Base-by-base conservation (phyloP, 92 coral and sea anemone genomes). In the Epizoanthus rinbou region DNA sequence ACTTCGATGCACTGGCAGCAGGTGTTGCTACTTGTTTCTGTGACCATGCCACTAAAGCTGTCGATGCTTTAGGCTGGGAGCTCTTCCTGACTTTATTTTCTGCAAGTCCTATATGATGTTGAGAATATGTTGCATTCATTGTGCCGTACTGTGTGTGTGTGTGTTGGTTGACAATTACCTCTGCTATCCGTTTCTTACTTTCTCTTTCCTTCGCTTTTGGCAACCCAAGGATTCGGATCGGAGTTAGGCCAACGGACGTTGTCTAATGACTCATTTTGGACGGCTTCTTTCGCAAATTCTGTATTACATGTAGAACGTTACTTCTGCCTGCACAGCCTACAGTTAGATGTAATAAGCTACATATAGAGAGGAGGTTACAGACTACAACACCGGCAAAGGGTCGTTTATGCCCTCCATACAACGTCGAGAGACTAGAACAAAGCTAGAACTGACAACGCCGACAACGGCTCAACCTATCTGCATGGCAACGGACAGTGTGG, bases 41-140 rank as follows among this genome's bases (percentile, higher is more conserved):
- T 41, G 98, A 93, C 98, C 98, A 93, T 62, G 86, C 88, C 19
- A 93, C 92, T 57, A 93, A 86, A 81, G 91, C 98, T 64, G 91
- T 19, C 14, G 91, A 87, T 37, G 95, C 88, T 65, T 89, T 91
- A 53, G 98, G 95, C 70, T 88, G 93, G 57, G 89, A 81, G 57
- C 41, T 41, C 63, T 82, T n/a, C 41, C 39, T 45, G 21, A 33
- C 22, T 28, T 54, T 37, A n/a, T n/a, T 54, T 72, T 59, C 66
- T 57, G 10, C 71, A 74, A 57, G 59, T 16, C 57, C 83, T 28
- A 28, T 28, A 28, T 28, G 31, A 28, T 28, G 31, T 45, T 64
- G 64, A 35, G n/a, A 58, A 47, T 35, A 60, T 69, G 31, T 41
- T 24, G 31, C 31, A 28, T 28, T 28, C 31, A 28, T 28, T 28